Conservation (phyloP, 2,888 invertebrate genomes). For the Proisotoma minuta region DNA sequence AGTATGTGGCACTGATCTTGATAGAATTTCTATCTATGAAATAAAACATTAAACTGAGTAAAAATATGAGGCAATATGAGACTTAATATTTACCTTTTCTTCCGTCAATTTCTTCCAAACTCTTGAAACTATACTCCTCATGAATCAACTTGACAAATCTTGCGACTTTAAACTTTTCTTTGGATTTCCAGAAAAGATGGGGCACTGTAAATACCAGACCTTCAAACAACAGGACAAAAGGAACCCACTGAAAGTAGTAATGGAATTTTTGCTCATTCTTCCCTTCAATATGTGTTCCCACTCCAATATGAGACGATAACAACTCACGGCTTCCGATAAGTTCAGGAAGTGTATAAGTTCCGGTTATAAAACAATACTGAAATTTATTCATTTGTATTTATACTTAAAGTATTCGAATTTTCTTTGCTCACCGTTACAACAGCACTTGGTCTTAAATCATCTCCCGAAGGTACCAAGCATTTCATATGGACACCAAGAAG, state of each 20-base stretch:
- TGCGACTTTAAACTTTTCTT: neutral
- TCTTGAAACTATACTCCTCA: neutral
- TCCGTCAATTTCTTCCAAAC: neutral
- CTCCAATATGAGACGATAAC: neutral
- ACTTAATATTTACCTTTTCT: neutral
- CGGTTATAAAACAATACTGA: constrained; percentile 10
- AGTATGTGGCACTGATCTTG: neutral
- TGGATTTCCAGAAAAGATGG: neutral
- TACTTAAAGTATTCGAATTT: too few species aligned
- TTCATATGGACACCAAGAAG: constrained; percentile 47
- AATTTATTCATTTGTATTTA: neutral
- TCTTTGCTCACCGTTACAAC: neutral
- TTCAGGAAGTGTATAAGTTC: constrained; percentile 6
- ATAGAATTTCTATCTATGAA: neutral
- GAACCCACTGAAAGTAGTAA: constrained; percentile 13
- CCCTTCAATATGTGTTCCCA: constrained; percentile 3
- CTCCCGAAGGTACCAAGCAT: constrained; percentile 36
- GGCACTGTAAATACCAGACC: neutral
- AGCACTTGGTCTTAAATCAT: neutral
- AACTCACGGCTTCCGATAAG: neutral
- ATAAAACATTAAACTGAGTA: neutral
- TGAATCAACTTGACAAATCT: neutral
- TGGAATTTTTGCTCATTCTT: constrained; percentile 6
- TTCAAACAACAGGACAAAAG: constrained; percentile 3
- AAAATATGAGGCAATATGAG: neutral